These are phyloP conservation scores for Zophobas morio DNA, from an alignment of 1,140 invertebrate genomes.

Conservation along the genomic window DNA sequence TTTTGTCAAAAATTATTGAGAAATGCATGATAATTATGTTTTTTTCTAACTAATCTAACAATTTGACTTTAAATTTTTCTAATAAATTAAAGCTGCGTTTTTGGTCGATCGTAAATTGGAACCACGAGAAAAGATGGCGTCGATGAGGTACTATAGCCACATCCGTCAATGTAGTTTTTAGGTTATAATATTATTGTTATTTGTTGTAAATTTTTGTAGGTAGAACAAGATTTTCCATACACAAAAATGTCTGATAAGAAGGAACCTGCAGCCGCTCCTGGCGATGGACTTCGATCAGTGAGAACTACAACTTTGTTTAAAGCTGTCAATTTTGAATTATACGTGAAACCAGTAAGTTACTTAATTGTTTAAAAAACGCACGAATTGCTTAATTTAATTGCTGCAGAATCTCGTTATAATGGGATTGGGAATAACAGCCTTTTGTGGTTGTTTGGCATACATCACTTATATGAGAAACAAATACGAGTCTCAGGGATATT, in stretches of 20 bases:
- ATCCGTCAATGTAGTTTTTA: not conserved
- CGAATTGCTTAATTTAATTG: slow-evolving; percentile 67
- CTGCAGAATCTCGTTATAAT: slow-evolving; percentile 85
- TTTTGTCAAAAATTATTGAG: no score
- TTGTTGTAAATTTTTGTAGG: not conserved
- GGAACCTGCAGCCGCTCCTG: slow-evolving; percentile 68
- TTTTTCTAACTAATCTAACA: no score
- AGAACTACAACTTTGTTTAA: slow-evolving; percentile 80
- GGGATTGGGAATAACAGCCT: slow-evolving; percentile 79
- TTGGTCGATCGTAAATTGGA: no score
- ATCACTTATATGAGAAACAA: slow-evolving; percentile 85
- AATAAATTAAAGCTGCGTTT: no score
- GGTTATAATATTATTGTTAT: slow-evolving; percentile 17
- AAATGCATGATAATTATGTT: no score
- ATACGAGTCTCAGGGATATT: slow-evolving; percentile 83
- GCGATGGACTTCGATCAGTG: slow-evolving; percentile 84
- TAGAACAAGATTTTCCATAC: not conserved
- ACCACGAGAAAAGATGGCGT: no score
- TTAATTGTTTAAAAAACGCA: slow-evolving; percentile 10
- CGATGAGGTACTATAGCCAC: not conserved
- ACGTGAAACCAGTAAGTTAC: slow-evolving; percentile 82
- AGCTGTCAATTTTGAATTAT: slow-evolving; percentile 87
- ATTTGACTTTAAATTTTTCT: no score
- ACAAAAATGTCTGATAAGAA: slow-evolving; percentile 51
- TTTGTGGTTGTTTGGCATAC: slow-evolving; percentile 77